A percentile compares a stretch with the other conserved stretches of the same genome.
Evolutionary conservation across 2,113 vertebrate genomes (phyloP).

Genomic region (Dipodomys stephensi): DNA sequence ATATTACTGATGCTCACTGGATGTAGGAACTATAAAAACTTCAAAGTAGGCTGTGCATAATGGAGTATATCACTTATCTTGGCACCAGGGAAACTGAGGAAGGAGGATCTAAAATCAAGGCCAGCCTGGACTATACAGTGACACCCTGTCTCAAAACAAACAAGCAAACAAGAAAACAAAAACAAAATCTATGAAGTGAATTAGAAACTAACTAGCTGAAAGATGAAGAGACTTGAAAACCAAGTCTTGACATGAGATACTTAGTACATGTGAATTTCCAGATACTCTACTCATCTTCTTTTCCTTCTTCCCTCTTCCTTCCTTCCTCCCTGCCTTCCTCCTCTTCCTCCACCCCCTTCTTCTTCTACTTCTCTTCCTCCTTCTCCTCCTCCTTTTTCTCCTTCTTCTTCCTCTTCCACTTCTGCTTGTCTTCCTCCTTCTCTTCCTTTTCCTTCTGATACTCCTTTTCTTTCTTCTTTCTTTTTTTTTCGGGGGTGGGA

Average conservation of each 20-base stretch:
- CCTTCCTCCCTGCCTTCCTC: too few species aligned
- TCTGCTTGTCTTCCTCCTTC: too few species aligned
- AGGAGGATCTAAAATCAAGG: not conserved
- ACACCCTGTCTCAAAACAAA: not conserved
- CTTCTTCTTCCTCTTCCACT: too few species aligned
- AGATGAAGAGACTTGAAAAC: not conserved
- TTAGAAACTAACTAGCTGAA: not conserved
- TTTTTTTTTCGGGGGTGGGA: too few species aligned
- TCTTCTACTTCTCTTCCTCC: too few species aligned
- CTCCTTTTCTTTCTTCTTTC: too few species aligned
- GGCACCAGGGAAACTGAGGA: not conserved
- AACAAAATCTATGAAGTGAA: not conserved
- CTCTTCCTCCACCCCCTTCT: too few species aligned
- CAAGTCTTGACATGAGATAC: not conserved
- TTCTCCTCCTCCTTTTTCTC: too few species aligned
- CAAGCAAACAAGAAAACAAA: not conserved
- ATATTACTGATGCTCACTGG: fast-evolving
- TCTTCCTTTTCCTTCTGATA: too few species aligned
- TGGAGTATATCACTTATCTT: too few species aligned
- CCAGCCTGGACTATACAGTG: not conserved
- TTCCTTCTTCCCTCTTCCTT: too few species aligned
- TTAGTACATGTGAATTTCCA: not conserved
- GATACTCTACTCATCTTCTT: not conserved
- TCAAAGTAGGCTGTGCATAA: too few species aligned
- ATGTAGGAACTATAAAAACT: not conserved